Evolutionary conservation across 2,888 invertebrate genomes (phyloP), one percentile per base, ranked within the genome.

Genomic region (Platycheirus rosarum): DNA sequence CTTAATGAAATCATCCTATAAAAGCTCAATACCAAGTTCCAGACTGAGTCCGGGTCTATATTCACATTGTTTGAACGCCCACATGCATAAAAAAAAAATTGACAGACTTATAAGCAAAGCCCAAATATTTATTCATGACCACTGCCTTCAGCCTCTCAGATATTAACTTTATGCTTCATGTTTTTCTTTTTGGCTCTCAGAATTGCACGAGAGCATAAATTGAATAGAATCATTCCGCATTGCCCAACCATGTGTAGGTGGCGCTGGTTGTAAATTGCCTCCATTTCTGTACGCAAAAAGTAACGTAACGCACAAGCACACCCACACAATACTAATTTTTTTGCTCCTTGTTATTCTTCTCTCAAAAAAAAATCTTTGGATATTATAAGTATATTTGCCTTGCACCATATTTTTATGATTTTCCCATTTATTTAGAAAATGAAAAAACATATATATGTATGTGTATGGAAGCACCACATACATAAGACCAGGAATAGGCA

Each of bases 381-480:
- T 13, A 13, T 40, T 40, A 42, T 37, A 29, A 8, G 29, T 32
- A 63, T 46, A 44, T 48, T 20, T 53, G 32, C 44, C 35, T 40
- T 37, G 44, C 49, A 49, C 42, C 75, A 76, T 55, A 63, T 76
- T 63, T 63, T 76, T 63, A 63, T 49, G 69, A 55, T 63, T 53
- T 53, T 37, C 46, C 46, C 69, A 62, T 62, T 68, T 75, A 51
- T 68, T 57, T 68, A 29, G 46, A 26, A 76, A 44, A 69, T n/a
- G n/a, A 62, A 68, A 57, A 23, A 14, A 23, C 1, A 7, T 14
- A 37, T 37, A 14, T 13, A 13, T 5, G n/a, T 13, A 55, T 40
- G 13, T 37, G 9, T 13, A 13, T 5, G n/a, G 7, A 55, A 13
- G 13, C n/a, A n/a, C 16, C 7, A 9, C n/a, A 37, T 29, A 65